phyloP scores from a whole-genome alignment of 2,888 invertebrate genomes.

The Patella pellucida region DNA sequence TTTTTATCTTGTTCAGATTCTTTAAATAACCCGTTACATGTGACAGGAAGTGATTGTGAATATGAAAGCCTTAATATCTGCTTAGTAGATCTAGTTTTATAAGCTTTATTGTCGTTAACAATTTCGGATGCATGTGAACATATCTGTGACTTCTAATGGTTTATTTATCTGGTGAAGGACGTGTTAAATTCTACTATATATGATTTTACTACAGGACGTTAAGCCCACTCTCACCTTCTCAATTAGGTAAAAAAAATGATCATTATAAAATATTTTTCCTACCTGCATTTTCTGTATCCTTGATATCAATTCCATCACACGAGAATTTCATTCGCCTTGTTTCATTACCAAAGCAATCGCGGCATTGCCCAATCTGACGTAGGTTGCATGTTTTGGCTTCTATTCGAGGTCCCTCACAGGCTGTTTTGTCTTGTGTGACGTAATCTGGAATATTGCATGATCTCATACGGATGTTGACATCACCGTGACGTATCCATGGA shows the following conservation, averaged over 20 bases:
- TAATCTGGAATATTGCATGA: constrained; percentile 38
- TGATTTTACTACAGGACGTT: background rate
- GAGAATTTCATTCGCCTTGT: constrained; percentile 26
- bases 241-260: background rate
- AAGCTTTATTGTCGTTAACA: too few relatives aligned
- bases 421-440: constrained; percentile 17
- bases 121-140: too few relatives aligned
- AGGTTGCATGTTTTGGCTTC: constrained; percentile 32
- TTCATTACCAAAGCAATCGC: constrained; percentile 23
- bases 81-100: too few relatives aligned
- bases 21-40: too few relatives aligned
- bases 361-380: constrained; percentile 25
- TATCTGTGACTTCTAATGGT: too few relatives aligned
- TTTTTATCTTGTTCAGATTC: too few relatives aligned
- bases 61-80: too few relatives aligned
- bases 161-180: too few relatives aligned
- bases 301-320: constrained; percentile 43
- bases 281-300: constrained; percentile 34
- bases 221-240: too few relatives aligned
- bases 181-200: too few relatives aligned
- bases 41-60: too few relatives aligned
- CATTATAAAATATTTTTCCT: background rate
- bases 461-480: constrained; percentile 47
- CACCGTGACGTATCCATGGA: constrained; percentile 52
- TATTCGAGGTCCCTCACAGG: constrained; percentile 33